phyloP scores from a whole-genome alignment of 2,888 invertebrate genomes.

The Mongoloraphidia duomilia region DNA sequence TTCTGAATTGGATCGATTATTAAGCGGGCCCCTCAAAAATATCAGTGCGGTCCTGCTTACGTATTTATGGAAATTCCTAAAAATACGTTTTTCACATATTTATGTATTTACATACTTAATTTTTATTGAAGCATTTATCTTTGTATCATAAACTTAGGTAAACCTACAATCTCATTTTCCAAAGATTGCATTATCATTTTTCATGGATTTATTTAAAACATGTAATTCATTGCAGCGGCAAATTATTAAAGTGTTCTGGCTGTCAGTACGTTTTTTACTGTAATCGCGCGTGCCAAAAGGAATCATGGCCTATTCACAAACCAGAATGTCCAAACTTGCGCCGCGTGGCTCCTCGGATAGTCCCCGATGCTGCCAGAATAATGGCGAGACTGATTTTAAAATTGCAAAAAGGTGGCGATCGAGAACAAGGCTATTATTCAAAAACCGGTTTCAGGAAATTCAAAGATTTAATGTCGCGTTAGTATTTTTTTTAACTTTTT shows the following conservation, averaged over 20 bases:
- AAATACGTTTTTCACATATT: background rate
- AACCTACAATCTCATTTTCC: too few relatives aligned
- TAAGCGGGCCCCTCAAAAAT: too few relatives aligned
- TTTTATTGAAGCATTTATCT: too few relatives aligned
- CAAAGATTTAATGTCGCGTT: slow-evolving; percentile 83
- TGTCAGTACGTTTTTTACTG: slow-evolving; percentile 79
- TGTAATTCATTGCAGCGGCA: slow-evolving; percentile 38
- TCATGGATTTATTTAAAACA: slow-evolving; percentile 5
- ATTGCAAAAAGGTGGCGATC: slow-evolving; percentile 50
- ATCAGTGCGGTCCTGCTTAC: too few relatives aligned
- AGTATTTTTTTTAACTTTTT: slow-evolving; percentile 26
- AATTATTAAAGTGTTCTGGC: slow-evolving; percentile 64
- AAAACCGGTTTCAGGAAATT: slow-evolving; percentile 58
- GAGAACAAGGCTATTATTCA: slow-evolving; percentile 52
- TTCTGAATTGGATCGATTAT: too few relatives aligned
- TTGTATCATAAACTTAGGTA: too few relatives aligned
- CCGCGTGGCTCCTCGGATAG: slow-evolving; percentile 49
- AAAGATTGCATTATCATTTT: slow-evolving; percentile 1
- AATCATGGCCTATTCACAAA: slow-evolving; percentile 72
- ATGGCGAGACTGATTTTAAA: slow-evolving; percentile 61
- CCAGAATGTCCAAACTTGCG: slow-evolving; percentile 67
- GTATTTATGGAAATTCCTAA: too few relatives aligned
- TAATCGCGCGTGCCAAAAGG: slow-evolving; percentile 61
- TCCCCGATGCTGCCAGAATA: slow-evolving; percentile 73
- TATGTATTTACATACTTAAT: background rate